Evolutionary conservation across 1,140 invertebrate genomes (phyloP), one percentile per base, ranked within the genome.

Genomic region (Calliphora vicina): DNA sequence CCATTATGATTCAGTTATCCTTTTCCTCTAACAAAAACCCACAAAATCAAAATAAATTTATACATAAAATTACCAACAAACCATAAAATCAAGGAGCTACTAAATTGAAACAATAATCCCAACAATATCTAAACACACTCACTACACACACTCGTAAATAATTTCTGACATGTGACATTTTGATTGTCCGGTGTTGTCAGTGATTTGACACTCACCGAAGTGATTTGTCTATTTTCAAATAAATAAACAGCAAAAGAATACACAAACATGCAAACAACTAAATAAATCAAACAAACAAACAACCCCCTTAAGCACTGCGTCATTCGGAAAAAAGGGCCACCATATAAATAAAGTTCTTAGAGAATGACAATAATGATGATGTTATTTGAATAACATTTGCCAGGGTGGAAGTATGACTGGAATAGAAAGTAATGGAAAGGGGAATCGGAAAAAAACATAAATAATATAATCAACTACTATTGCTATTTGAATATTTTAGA

Each of bases 181-280:
- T 82, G 81, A 82, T 82, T 82, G 57, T 23, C 27, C 81, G 81
- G 27, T 25, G 27, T 57, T 42, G 45, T 67, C 81, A 82, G 50
- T 82, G 81, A 82, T 82, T 82, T 82, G 81, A 71, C 81, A 82
- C 81, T 82, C 17, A 82, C 61, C 20, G 81, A 61, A 57, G 57
- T 82, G 45, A 61, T 45, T 82, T 82, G 81, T 26, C 73, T 74
- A 35, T 42, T 74, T 74, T 74, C 17, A 72, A 25, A n/a, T 20
- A 27, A 27, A 25, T 74, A 20, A 8, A 29, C 73, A 74, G 4
- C 29, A 73, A 20, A 73, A 25, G 23, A 13, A 29, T 10, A 3
- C n/a, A 35, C 26, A 42, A 74, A 42, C 73, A 35, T 74, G 26
- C 73, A 35, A 35, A 74, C 26, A 25, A 23, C 6, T 25, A 72